Conservation (phyloP, 2,797 vertebrate genomes). For the Microtus agrestis region DNA sequence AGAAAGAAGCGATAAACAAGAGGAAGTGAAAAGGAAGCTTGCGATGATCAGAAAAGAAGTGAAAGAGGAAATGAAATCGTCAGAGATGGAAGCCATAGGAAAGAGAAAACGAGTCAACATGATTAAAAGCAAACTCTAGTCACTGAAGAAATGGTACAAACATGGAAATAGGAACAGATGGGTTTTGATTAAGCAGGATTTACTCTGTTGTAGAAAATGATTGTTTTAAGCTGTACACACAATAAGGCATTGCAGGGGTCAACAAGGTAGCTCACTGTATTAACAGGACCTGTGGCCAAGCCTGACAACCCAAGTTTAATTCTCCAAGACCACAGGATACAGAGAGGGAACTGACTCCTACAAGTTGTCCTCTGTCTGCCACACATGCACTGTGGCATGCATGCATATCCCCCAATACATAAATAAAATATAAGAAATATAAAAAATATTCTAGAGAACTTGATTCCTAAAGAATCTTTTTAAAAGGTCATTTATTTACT, state of each 20-base stretch:
- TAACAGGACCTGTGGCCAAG: no score
- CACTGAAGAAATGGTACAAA: background rate
- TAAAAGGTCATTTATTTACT: no score
- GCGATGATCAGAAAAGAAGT: background rate
- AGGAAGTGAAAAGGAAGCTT: conserved; percentile 2
- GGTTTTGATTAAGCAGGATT: background rate
- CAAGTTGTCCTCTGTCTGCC: background rate
- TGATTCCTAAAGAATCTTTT: background rate
- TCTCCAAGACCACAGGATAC: background rate
- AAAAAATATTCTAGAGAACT: background rate
- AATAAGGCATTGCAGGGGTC: background rate
- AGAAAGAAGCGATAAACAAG: background rate
- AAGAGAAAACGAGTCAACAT: background rate
- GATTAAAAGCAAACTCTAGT: background rate
- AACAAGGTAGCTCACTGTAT: background rate
- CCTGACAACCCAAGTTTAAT: background rate
- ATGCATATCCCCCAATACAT: background rate
- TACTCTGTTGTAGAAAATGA: background rate
- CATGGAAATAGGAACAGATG: background rate
- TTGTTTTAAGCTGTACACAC: background rate
- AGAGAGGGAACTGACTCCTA: background rate
- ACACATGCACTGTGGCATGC: background rate
- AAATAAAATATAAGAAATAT: background rate
- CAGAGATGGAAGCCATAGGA: conserved; percentile 15
- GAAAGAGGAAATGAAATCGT: conserved; percentile 32